Percentiles rank a stretch among this genome's conserved stretches.
These are phyloP conservation scores for Eristalis pertinax DNA, from an alignment of 2,888 invertebrate species.

Conservation along the genomic window DNA sequence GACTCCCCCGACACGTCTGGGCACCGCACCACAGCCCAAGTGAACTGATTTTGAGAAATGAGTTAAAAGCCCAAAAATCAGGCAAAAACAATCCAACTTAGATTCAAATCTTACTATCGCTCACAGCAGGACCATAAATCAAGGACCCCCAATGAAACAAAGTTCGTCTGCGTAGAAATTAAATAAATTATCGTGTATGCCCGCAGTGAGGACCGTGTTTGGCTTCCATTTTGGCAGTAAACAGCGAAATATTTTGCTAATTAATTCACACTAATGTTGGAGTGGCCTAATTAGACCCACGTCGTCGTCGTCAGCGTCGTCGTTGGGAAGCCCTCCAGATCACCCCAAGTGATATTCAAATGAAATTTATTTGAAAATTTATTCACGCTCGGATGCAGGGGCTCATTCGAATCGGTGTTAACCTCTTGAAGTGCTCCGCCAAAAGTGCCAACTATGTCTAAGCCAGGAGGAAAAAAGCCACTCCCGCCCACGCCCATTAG, in stretches of 20 bases:
- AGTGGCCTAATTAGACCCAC: conserved; percentile 34
- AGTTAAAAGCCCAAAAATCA: background rate
- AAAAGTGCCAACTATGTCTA: conserved; percentile 31
- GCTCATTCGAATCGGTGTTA: conserved; percentile 31
- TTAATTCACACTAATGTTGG: conserved; percentile 45
- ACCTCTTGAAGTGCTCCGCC: conserved; percentile 15
- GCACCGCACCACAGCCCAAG: background rate
- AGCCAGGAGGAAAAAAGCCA: background rate
- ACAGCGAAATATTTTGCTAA: conserved; percentile 36
- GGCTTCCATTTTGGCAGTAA: conserved; percentile 1
- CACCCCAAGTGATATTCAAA: conserved; percentile 15
- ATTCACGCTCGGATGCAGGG: background rate
- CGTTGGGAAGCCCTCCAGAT: background rate
- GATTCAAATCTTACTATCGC: background rate
- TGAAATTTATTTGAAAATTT: conserved; percentile 30
- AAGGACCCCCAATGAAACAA: background rate
- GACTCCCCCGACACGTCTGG: background rate
- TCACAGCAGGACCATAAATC: background rate
- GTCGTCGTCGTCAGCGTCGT: conserved; percentile 9
- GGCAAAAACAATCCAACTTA: background rate
- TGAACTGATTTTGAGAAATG: background rate
- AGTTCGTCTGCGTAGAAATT: background rate
- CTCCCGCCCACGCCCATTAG: background rate
- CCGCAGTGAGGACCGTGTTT: conserved; percentile 1
- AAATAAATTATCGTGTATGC: conserved; percentile 1